Base-by-base conservation (phyloP, 1,140 invertebrate species). In the Neelides sp. region DNA sequence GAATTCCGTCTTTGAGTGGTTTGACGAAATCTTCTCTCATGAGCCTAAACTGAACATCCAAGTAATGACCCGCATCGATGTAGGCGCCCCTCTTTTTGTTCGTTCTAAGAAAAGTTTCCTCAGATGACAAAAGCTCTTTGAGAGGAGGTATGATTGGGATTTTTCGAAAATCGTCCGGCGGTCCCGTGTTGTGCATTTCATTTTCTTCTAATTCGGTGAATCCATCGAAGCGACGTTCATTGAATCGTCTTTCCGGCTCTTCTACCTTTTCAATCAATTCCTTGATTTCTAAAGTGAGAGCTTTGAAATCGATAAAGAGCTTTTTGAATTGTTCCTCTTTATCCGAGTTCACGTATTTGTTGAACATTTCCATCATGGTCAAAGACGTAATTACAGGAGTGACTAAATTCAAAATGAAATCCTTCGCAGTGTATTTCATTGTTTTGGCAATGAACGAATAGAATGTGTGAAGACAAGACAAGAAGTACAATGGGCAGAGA, bases 41-140 rank as follows among this genome's bases (percentile, higher is more conserved):
- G 2, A 87, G 66, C 10, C 80, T 66, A 61, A 83, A 85, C 58
- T 89, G 85, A 0, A 79, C 71, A 60, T 85, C 81, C 10, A 90
- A 64, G 62, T 90, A 90, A 56, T 85, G 75, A 23, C 81, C 71
- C 0, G 76, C 67, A 62, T 73, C 66, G 4, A 66, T 56, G 64
- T 82, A 86, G 0, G 65, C 60, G 2, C 79, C 80, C 26, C 73
- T 57, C 0, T 74, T 62, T 35, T 77, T 74, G 63, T 80, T 82
- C 10, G 71, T 66, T 2, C 75, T 66, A 8, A 82, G 53, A 65
- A 71, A 76, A 7, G 47, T 41, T 22, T 40, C 22, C 37, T 53
- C 34, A 0, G 1, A 23, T 3, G 48, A 46, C 4, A 53, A 15
- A 13, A 59, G 19, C 28, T 59, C 57, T 2, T 41, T 30, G 26